These are phyloP conservation scores for Stichopus chloronotus DNA, from an alignment of 35 echinoderm and acorn worm species.

Conservation along the genomic window DNA sequence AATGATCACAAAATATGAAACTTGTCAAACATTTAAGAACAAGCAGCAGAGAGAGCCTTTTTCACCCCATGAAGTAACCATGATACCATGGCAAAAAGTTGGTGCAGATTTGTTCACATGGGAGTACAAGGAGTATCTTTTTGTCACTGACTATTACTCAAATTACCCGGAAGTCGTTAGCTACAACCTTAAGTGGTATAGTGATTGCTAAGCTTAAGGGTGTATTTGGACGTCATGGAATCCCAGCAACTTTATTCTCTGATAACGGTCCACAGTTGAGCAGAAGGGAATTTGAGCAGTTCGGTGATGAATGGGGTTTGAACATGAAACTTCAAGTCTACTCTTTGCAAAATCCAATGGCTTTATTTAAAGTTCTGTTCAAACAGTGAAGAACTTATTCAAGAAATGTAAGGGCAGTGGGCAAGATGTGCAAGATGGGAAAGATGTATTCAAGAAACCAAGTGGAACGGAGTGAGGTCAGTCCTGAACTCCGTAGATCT, in stretches of 20 bases:
- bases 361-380: constrained; percentile 51
- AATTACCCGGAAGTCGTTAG: constrained; percentile 53
- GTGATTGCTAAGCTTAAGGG: constrained; percentile 55
- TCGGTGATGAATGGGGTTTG: constrained; percentile 66
- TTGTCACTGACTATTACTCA: constrained; percentile 30
- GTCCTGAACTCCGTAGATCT: not conserved
- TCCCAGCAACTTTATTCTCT: constrained; percentile 27
- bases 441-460: no score
- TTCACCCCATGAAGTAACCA: not conserved
- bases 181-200: not conserved
- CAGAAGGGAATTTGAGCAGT: constrained; percentile 62
- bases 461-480: not conserved
- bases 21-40: no score
- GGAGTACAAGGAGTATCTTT: constrained; percentile 9
- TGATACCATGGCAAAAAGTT: no score
- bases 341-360: constrained; percentile 75
- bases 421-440: constrained; percentile 63
- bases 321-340: constrained; percentile 68
- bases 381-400: constrained; percentile 59
- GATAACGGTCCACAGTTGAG: constrained; percentile 82
- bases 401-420: constrained; percentile 56
- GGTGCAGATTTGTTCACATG: constrained; percentile 4
- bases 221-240: constrained; percentile 56
- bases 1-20: no score
- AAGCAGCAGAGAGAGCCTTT: no score